These are phyloP conservation scores for Cygnus atratus DNA, from an alignment of 2,113 vertebrate species.

Conservation along the genomic window DNA sequence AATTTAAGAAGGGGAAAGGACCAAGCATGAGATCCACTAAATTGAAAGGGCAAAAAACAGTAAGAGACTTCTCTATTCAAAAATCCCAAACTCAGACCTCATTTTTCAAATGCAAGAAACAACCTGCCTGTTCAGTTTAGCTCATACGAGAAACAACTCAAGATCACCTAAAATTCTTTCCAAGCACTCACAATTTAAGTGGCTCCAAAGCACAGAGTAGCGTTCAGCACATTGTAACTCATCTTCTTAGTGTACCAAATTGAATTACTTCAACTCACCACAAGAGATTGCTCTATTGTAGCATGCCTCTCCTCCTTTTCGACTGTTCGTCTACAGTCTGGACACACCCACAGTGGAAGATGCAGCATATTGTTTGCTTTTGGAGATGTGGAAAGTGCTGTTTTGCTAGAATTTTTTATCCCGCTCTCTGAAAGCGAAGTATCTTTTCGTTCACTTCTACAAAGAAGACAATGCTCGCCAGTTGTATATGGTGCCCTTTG, in stretches of 20 bases:
- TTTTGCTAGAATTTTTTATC: conserved; percentile 80
- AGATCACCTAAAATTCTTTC: not conserved
- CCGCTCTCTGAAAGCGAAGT: conserved; percentile 81
- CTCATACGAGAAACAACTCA: not conserved
- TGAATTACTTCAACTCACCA: conserved; percentile 76
- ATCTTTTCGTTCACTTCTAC: conserved; percentile 93
- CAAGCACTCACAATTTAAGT: not conserved
- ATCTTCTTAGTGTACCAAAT: not conserved
- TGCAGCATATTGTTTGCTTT: conserved; percentile 88
- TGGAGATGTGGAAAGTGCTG: conserved; percentile 80
- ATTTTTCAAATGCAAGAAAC: not conserved
- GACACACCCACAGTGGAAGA: conserved; percentile 95
- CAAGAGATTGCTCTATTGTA: conserved; percentile 84
- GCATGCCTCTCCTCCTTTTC: conserved; percentile 91
- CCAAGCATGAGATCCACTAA: not conserved
- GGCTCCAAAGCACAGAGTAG: not conserved
- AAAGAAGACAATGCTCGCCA: conserved; percentile 93
- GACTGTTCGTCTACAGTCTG: conserved; percentile 91
- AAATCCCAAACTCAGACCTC: not conserved
- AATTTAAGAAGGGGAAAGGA: not conserved
- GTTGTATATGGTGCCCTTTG: conserved; percentile 91
- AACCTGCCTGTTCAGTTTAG: not conserved
- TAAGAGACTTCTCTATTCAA: not conserved
- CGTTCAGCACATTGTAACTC: not conserved
- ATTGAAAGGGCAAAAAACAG: fast-evolving